Base-by-base conservation (phyloP, 2,888 invertebrate species). In the Ichneumoninae sp. region DNA sequence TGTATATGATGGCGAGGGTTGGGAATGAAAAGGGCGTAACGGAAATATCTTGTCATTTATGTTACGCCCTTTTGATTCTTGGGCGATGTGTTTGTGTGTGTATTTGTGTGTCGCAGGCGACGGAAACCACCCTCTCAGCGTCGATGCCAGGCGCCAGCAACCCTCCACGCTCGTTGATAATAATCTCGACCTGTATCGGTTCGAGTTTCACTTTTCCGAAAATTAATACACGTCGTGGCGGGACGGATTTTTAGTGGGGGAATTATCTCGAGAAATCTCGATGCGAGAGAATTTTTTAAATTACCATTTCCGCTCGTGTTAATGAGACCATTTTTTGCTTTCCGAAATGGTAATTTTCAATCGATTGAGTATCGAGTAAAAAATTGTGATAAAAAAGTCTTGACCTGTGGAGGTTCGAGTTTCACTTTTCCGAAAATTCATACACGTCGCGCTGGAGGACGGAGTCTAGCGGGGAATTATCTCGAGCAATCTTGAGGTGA, bases 111-210 rank as follows among this genome's bases (percentile, higher is more conserved):
- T 70, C 6, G 52, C 44, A 54, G 60, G 44, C 60, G 76, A 63
- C 52, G 26, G 75, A 71, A 71, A 16, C 57, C 71, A 82, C 76
- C 76, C 76, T 71, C 71, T 47, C 36, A 22, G 77, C 63, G n/a
- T 36, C 33, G 54, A 40, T 40, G 19, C 50, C 75, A 44, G 81
- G 73, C 74, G 69, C 77, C 81, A 73, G 63, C 2, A n/a, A 16
- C 30, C 63, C 60, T 30, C 16, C 22, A 10, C 6, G 6, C 63
- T 63, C 26, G 30, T 33, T 6, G 33, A 63, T 33, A 33, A 63
- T 63, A 63, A 63, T 63, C 63, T 33, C 63, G 63, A 33, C 16
- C 16, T 16, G 63, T 63, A 33, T 63, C 63, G 30, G 30, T 30
- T 16, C 26, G 57, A 57, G 22, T 16, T 47, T 47, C 13, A 33